A percentile compares a stretch with the other conserved stretches of the same genome.
phyloP scores from a whole-genome alignment of 2,888 invertebrate species.

The Ephialtes manifestator region DNA sequence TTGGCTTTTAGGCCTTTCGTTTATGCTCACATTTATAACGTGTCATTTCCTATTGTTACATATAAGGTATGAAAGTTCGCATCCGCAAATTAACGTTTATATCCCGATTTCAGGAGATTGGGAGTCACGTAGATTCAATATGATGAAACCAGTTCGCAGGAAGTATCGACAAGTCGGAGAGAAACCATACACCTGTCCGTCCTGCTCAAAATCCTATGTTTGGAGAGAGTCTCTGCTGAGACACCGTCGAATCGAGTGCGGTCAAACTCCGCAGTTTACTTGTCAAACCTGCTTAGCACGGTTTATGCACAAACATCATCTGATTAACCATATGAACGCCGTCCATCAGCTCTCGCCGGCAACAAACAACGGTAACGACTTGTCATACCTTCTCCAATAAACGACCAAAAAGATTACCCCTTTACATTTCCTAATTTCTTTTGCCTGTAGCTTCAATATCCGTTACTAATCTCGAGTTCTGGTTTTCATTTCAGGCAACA shows the following conservation, averaged over 20 bases:
- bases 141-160: conserved; percentile 2
- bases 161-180: conserved; percentile 4
- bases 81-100: background rate
- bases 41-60: background rate
- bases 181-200: conserved; percentile 72
- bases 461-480: background rate
- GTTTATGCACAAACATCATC: conserved; percentile 73
- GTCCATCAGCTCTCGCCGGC: conserved; percentile 3
- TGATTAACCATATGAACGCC: conserved; percentile 62
- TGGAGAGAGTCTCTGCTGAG: conserved; percentile 76
- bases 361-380: conserved; percentile 19
- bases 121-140: conserved; percentile 12
- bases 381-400: background rate
- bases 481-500: conserved; percentile 1
- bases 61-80: conserved; percentile 6
- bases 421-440: background rate
- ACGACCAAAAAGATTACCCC: background rate
- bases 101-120: conserved; percentile 52
- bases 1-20: background rate
- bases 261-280: conserved; percentile 78
- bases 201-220: conserved; percentile 79
- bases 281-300: conserved; percentile 75
- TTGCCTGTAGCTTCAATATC: background rate
- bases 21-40: conserved; percentile 7
- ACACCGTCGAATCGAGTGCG: conserved; percentile 81